Conservation (phyloP, 1,140 invertebrate genomes). For the Gryon sp. region DNA sequence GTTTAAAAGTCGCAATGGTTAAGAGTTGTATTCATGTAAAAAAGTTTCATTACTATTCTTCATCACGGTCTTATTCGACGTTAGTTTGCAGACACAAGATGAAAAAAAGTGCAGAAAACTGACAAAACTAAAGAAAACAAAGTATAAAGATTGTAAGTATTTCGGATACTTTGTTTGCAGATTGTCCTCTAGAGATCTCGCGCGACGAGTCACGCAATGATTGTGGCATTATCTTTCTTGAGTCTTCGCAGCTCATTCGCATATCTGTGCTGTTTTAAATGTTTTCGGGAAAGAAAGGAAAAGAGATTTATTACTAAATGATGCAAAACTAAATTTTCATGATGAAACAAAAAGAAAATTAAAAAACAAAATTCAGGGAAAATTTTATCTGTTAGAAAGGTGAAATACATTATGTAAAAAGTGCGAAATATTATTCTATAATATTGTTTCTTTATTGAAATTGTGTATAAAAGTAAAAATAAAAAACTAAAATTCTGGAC, state of each 20-base stretch:
- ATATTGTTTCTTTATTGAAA: no score
- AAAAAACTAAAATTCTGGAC: no score
- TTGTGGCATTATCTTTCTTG: slow-evolving; percentile 42
- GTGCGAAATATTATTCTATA: slow-evolving; percentile 3
- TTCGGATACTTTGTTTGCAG: slow-evolving; percentile 45
- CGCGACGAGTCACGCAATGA: slow-evolving; percentile 37
- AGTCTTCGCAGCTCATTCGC: slow-evolving; percentile 43
- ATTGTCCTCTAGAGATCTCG: slow-evolving; percentile 34
- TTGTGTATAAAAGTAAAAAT: no score
- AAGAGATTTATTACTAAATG: slow-evolving; percentile 17
- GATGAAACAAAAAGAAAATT: slow-evolving; percentile 9
- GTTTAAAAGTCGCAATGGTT: slow-evolving; percentile 20
- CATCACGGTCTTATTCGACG: slow-evolving; percentile 22
- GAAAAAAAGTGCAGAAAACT: slow-evolving; percentile 30
- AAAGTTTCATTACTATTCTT: slow-evolving; percentile 39
- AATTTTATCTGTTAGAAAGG: slow-evolving; percentile 15
- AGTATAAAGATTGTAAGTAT: slow-evolving; percentile 52
- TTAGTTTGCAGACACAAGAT: slow-evolving; percentile 32
- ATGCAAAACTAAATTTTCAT: slow-evolving; percentile 25
- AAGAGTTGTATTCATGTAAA: slow-evolving; percentile 12
- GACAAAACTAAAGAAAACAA: slow-evolving; percentile 31
- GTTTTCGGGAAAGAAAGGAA: slow-evolving; percentile 9
- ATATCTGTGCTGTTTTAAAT: slow-evolving; percentile 6
- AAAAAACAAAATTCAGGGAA: background rate
- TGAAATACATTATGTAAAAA: slow-evolving; percentile 6